Conservation (phyloP, 2,113 vertebrate genomes). For the Lanius collurio region DNA sequence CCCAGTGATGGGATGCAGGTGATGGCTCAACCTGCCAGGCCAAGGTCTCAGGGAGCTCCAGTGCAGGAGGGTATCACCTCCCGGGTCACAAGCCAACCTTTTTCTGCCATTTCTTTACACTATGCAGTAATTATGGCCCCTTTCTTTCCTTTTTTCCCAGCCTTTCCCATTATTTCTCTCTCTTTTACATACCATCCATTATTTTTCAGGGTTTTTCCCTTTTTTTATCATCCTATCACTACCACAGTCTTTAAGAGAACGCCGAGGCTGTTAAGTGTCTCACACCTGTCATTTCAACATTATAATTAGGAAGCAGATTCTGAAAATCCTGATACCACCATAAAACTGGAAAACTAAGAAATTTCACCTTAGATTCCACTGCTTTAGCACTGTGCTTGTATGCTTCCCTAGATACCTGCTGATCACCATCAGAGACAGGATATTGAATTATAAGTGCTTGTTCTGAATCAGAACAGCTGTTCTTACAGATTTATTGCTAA, state of each 20-base stretch:
- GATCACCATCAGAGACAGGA: conserved; percentile 1
- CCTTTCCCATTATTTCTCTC: not conserved
- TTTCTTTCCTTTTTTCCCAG: not conserved
- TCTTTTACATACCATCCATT: not conserved
- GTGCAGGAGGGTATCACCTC: fast-evolving
- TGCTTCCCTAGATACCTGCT: not conserved
- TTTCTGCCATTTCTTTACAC: not conserved
- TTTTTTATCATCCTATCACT: not conserved
- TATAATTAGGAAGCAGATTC: not conserved
- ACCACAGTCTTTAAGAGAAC: not conserved
- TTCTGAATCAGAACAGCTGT: not conserved
- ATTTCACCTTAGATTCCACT: not conserved
- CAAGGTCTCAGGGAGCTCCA: fast-evolving
- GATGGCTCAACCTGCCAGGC: not conserved
- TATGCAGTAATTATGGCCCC: fast-evolving
- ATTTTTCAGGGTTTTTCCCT: not conserved
- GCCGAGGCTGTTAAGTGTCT: not conserved
- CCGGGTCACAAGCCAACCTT: not conserved
- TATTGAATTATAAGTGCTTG: not conserved
- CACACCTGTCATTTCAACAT: not conserved
- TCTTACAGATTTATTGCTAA: conserved; percentile 7
- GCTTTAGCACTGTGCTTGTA: not conserved
- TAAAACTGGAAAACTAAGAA: not conserved
- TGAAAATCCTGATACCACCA: not conserved
- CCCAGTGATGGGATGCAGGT: fast-evolving